phyloP scores from a whole-genome alignment of 1,140 invertebrate genomes.

The Triops longicaudatus region DNA sequence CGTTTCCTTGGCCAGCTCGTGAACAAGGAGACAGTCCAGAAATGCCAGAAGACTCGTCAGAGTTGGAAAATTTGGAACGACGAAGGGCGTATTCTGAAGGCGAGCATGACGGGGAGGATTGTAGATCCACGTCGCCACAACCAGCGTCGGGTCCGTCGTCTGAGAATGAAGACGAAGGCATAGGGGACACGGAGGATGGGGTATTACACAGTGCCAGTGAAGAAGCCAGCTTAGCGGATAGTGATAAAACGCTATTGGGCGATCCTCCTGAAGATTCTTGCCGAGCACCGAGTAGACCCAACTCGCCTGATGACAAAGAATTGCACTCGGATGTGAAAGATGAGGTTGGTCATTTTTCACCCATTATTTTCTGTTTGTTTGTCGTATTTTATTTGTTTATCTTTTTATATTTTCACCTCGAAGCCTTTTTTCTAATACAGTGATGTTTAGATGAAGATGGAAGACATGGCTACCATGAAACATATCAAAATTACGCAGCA shows the following conservation, averaged over 20 bases:
- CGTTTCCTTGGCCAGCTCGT: background rate
- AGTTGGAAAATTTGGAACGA: slow-evolving; percentile 16
- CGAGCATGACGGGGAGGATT: slow-evolving; percentile 26
- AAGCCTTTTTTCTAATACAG: too few species aligned
- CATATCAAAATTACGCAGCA: background rate
- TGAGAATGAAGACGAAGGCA: slow-evolving; percentile 12
- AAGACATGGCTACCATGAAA: background rate
- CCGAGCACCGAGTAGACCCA: background rate
- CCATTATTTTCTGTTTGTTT: background rate
- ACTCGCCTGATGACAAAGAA: background rate
- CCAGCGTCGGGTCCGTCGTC: slow-evolving; percentile 21
- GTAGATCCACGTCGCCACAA: slow-evolving; percentile 21
- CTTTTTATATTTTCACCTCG: background rate
- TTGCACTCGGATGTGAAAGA: background rate
- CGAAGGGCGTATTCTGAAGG: slow-evolving; percentile 23
- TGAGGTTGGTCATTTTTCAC: background rate
- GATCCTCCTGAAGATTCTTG: slow-evolving; percentile 46
- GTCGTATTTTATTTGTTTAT: background rate
- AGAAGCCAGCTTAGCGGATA: slow-evolving; percentile 66
- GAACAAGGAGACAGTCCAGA: background rate
- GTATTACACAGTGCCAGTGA: slow-evolving; percentile 49
- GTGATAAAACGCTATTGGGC: slow-evolving; percentile 53
- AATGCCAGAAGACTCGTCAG: background rate
- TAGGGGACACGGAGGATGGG: background rate
- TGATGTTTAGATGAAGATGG: background rate